These are phyloP conservation scores for Halocaridina rubra DNA, from an alignment of 2,888 invertebrate genomes.

Conservation along the genomic window DNA sequence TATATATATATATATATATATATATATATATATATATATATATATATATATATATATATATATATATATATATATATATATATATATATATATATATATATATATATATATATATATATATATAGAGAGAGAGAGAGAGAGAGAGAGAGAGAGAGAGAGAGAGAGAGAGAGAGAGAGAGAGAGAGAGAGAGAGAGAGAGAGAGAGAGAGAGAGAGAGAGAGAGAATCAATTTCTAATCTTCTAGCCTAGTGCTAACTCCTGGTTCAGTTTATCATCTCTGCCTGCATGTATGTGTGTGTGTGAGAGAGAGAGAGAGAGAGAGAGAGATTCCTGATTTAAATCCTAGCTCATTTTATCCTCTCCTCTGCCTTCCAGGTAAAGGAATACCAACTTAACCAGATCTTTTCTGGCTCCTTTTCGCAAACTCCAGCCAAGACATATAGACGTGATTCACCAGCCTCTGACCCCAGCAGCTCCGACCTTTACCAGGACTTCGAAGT, in stretches of 20 bases:
- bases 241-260: too few relatives aligned
- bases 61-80: background rate
- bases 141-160: conserved; percentile 72
- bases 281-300: background rate
- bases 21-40: background rate
- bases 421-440: background rate
- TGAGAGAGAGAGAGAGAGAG: background rate
- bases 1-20: background rate
- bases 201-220: background rate
- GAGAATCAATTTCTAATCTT: too few relatives aligned
- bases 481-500: conserved; percentile 19
- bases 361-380: conserved; percentile 35
- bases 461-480: background rate
- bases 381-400: conserved; percentile 56
- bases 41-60: background rate
- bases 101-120: background rate
- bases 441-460: background rate
- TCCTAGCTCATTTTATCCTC: background rate
- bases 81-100: background rate
- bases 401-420: conserved; percentile 36
- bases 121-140: background rate
- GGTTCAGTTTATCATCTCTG: too few relatives aligned
- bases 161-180: background rate
- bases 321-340: background rate
- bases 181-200: background rate